A percentile compares a stretch with the other conserved stretches of the same genome.
Evolutionary conservation across 2,888 invertebrate species (phyloP).

Genomic region (Acanthococcus lagerstroemiae): DNA sequence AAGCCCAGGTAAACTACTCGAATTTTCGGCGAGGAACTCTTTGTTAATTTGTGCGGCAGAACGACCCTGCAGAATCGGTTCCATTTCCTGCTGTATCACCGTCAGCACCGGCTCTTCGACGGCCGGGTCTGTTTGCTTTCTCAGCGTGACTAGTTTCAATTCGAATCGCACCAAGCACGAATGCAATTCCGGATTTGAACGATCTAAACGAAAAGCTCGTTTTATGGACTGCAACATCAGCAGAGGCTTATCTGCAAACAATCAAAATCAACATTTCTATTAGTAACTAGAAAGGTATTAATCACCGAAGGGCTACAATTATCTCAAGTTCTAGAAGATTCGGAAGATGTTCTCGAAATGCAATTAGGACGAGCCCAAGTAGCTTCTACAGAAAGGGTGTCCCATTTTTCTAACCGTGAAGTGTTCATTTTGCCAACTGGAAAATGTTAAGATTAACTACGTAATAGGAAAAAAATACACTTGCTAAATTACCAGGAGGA

Average conservation of each 20-base stretch:
- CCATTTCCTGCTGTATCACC: slow-evolving; percentile 38
- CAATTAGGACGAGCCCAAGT: no score
- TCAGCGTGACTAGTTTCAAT: slow-evolving; percentile 43
- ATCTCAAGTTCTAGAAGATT: no score
- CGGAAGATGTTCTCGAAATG: no score
- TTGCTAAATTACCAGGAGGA: no score
- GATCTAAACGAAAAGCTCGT: slow-evolving; percentile 67
- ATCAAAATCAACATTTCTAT: background rate
- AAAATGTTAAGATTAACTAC: no score
- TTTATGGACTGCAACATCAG: slow-evolving; percentile 94
- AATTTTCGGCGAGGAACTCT: slow-evolving; percentile 53
- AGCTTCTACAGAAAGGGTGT: no score
- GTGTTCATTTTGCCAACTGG: no score
- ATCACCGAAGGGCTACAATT: no score
- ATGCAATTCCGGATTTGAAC: slow-evolving; percentile 70
- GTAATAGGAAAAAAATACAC: no score
- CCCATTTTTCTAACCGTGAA: no score
- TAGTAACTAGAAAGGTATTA: no score
- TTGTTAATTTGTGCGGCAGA: slow-evolving; percentile 56
- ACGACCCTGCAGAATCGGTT: slow-evolving; percentile 48
- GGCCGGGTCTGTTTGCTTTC: slow-evolving; percentile 44
- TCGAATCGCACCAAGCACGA: slow-evolving; percentile 74
- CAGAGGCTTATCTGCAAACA: slow-evolving; percentile 64
- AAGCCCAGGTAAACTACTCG: slow-evolving; percentile 61
- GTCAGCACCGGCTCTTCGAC: slow-evolving; percentile 46